These are phyloP conservation scores for Apogon talboti DNA, from an alignment of 2,797 vertebrate species.

Conservation along the genomic window DNA sequence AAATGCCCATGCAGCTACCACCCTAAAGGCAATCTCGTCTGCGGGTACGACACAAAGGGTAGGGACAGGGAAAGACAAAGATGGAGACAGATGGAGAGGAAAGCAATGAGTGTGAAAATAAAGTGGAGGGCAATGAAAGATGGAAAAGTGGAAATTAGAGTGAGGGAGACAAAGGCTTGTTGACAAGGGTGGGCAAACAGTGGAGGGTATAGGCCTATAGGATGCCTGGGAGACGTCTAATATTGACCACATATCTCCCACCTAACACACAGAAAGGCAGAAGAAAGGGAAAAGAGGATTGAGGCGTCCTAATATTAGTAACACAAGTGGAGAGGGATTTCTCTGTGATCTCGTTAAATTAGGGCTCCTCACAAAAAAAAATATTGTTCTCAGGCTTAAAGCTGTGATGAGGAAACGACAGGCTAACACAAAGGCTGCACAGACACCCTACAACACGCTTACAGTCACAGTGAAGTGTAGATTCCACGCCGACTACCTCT, in stretches of 20 bases:
- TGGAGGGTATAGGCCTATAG: slow-evolving; percentile 35
- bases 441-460: neutral
- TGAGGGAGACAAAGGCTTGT: slow-evolving; percentile 45
- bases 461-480: slow-evolving; percentile 12
- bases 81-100: slow-evolving; percentile 50
- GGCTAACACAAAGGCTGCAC: slow-evolving; percentile 35
- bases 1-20: slow-evolving; percentile 40
- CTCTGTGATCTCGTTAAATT: slow-evolving; percentile 64
- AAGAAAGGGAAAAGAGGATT: slow-evolving; percentile 27
- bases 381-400: slow-evolving; percentile 38
- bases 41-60: slow-evolving; percentile 37
- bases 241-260: slow-evolving; percentile 72
- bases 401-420: slow-evolving; percentile 37
- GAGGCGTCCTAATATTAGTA: slow-evolving; percentile 73
- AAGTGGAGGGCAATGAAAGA: slow-evolving; percentile 42
- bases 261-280: slow-evolving; percentile 27
- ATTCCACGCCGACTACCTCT: slow-evolving; percentile 21
- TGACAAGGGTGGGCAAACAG: slow-evolving; percentile 65
- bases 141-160: slow-evolving; percentile 63
- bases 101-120: slow-evolving; percentile 35
- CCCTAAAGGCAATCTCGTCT: slow-evolving; percentile 59
- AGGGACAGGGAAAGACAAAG: slow-evolving; percentile 66
- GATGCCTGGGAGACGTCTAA: slow-evolving; percentile 75
- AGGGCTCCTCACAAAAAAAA: slow-evolving; percentile 44
- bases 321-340: slow-evolving; percentile 58